phyloP scores from a whole-genome alignment of 2,888 invertebrate species.

The Catotricha subobsoleta region DNA sequence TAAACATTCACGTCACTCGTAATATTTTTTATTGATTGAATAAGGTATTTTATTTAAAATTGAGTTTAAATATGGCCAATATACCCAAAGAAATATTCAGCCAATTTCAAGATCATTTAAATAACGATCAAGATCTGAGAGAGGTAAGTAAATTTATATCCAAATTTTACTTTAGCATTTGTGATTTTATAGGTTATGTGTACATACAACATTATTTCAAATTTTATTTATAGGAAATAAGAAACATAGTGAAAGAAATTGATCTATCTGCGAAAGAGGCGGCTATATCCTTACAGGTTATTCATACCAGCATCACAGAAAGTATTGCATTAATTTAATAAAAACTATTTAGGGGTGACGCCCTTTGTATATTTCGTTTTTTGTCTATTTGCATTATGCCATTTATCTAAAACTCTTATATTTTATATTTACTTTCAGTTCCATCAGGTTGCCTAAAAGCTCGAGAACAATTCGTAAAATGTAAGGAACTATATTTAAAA shows the following conservation, averaged over 20 bases:
- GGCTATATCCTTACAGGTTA: constrained; percentile 59
- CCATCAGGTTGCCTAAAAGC: constrained; percentile 43
- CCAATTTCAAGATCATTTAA: constrained; percentile 58
- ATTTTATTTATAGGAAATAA: constrained; percentile 11
- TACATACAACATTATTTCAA: not conserved
- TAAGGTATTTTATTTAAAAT: too few relatives aligned
- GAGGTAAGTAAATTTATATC: constrained; percentile 60
- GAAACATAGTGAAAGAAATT: constrained; percentile 33
- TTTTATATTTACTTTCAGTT: too few relatives aligned
- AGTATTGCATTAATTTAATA: constrained; percentile 37
- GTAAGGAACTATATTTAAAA: constrained; percentile 42
- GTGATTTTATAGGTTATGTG: not conserved
- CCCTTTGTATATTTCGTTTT: constrained; percentile 1
- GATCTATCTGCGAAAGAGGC: constrained; percentile 65
- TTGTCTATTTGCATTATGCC: constrained; percentile 6
- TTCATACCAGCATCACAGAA: constrained; percentile 55
- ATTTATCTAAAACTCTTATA: constrained; percentile 8
- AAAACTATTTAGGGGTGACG: too few relatives aligned
- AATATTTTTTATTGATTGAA: too few relatives aligned
- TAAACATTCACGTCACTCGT: too few relatives aligned
- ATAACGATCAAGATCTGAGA: constrained; percentile 58
- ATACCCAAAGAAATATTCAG: constrained; percentile 39
- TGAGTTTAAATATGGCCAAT: not conserved
- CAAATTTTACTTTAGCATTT: too few relatives aligned
- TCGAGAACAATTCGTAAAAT: constrained; percentile 44